phyloP scores from a whole-genome alignment of 2,888 invertebrate species.

The Protophormia terraenovae region DNA sequence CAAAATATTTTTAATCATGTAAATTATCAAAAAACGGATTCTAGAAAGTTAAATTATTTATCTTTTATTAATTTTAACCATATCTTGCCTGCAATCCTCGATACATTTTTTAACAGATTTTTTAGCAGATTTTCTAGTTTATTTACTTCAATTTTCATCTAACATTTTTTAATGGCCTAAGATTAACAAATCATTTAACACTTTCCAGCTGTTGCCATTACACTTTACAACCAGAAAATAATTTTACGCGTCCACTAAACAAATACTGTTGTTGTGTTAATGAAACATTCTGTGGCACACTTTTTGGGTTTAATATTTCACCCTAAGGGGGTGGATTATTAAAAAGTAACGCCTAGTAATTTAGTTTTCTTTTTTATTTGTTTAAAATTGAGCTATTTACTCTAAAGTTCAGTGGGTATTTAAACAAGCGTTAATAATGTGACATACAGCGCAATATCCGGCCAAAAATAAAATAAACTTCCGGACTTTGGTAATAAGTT shows the following conservation, averaged over 20 bases:
- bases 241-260: neutral
- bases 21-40: too few relatives aligned
- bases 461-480: constrained; percentile 38
- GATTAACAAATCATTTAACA: neutral
- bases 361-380: neutral
- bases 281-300: constrained; percentile 16
- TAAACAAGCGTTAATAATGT: constrained; percentile 46
- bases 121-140: too few relatives aligned
- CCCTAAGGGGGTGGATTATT: neutral
- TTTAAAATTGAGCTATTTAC: constrained; percentile 35
- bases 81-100: too few relatives aligned
- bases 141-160: too few relatives aligned
- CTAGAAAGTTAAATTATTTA: too few relatives aligned
- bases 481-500: constrained; percentile 4
- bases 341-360: constrained; percentile 28
- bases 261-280: neutral
- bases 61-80: too few relatives aligned
- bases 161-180: neutral
- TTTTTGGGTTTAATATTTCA: constrained; percentile 7
- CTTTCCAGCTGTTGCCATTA: constrained; percentile 38
- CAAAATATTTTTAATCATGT: too few relatives aligned
- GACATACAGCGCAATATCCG: constrained; percentile 52
- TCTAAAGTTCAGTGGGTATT: constrained; percentile 43
- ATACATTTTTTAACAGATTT: too few relatives aligned
- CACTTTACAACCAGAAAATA: constrained; percentile 2